Percentiles rank a stretch among this genome's conserved stretches.
Conservation (phyloP, 2,113 vertebrate species). For the Cisticola juncidis region DNA sequence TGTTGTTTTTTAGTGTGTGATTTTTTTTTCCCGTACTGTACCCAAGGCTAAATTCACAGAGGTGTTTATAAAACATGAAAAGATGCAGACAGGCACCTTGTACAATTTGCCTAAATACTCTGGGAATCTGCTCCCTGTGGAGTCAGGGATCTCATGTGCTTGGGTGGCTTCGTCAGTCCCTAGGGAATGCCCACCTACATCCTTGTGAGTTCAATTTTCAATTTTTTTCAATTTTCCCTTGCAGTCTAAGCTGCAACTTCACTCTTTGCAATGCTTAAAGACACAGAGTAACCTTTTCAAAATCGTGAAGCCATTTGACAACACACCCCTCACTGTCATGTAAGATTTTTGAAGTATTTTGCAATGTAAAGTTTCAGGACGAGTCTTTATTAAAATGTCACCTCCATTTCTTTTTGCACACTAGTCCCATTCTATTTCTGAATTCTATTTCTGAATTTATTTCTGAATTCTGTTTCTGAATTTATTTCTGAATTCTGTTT, state of each 20-base stretch:
- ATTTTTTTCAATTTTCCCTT: not conserved
- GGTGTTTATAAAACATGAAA: not conserved
- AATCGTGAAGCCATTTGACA: not conserved
- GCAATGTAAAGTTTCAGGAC: not conserved
- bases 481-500: not conserved
- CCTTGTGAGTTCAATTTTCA: not conserved
- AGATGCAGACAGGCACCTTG: not conserved
- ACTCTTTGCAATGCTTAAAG: not conserved
- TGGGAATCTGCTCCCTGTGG: not conserved
- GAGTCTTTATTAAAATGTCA: not conserved
- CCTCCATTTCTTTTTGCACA: not conserved
- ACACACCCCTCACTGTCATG: not conserved
- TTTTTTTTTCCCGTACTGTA: not conserved
- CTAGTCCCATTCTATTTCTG: not conserved
- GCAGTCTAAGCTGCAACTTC: not conserved
- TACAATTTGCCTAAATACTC: not conserved
- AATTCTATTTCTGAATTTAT: not conserved
- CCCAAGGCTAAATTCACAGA: not conserved
- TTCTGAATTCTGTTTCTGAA: slow-evolving; percentile 20
- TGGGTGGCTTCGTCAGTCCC: not conserved
- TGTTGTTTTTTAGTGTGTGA: not conserved
- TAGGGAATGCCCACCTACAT: not conserved
- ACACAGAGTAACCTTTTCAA: not conserved
- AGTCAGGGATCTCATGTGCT: not conserved
- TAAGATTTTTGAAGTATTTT: not conserved